Conservation (phyloP, 2,888 invertebrate genomes). For the Clunio marinus region DNA sequence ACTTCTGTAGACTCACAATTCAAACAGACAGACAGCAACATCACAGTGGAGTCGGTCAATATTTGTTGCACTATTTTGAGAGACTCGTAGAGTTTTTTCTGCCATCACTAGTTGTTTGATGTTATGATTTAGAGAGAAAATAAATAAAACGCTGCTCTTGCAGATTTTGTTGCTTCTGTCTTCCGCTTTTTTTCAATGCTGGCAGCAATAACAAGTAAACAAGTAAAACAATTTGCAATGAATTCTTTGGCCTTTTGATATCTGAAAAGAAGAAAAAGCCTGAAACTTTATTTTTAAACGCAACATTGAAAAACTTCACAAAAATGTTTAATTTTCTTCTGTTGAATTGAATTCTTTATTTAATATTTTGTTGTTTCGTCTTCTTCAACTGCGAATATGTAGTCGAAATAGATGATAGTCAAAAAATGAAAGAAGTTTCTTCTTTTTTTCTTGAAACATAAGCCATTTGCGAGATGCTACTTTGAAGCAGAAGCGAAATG, state of each 20-base stretch:
- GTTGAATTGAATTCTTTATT: no score
- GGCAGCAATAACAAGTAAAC: neutral
- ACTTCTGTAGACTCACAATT: neutral
- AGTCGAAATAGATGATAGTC: no score
- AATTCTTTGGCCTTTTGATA: no score
- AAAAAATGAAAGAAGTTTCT: neutral
- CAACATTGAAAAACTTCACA: slow-evolving; percentile 3
- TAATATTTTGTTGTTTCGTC: neutral
- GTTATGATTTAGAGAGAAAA: slow-evolving; percentile 3
- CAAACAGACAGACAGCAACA: neutral
- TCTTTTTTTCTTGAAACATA: neutral
- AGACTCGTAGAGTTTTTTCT: neutral
- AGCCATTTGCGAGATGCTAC: neutral
- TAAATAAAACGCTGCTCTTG: neutral
- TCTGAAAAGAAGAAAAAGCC: neutral
- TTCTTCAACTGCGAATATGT: no score
- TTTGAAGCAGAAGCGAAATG: slow-evolving; percentile 4
- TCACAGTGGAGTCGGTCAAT: neutral
- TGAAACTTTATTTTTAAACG: neutral
- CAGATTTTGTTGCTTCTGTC: neutral
- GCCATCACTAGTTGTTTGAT: neutral
- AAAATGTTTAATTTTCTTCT: no score
- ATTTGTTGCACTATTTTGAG: neutral
- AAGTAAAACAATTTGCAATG: neutral
- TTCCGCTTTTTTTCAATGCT: neutral